A percentile compares a stretch with the other conserved stretches of the same genome.
phyloP scores from a whole-genome alignment of 2,888 invertebrate species.

The Lucinisca nassula region DNA sequence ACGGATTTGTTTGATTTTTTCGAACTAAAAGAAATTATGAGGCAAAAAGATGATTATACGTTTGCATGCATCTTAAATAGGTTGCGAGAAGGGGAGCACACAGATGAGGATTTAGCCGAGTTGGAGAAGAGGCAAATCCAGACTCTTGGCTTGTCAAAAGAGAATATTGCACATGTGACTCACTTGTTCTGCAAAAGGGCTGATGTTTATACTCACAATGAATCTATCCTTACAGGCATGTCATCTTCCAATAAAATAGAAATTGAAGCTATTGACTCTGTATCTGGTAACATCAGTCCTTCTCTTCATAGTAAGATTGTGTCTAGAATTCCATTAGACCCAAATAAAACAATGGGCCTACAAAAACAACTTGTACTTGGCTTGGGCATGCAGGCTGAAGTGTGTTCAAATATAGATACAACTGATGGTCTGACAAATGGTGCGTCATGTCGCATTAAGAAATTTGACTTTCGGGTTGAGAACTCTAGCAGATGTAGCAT shows the following conservation, averaged over 20 bases:
- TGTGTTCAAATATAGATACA: conserved; percentile 59
- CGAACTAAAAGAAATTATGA: background rate
- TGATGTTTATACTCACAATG: too few species aligned
- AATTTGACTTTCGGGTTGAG: conserved; percentile 50
- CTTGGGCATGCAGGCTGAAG: conserved; percentile 40
- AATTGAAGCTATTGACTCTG: conserved; percentile 48
- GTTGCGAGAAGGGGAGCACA: background rate
- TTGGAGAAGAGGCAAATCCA: background rate
- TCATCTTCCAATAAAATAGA: conserved; percentile 1
- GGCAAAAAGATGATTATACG: background rate
- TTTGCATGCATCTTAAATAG: background rate
- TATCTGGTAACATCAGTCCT: conserved; percentile 33
- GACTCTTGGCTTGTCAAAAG: background rate
- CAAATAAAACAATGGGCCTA: conserved; percentile 58
- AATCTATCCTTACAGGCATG: too few species aligned
- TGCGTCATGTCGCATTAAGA: conserved; percentile 48
- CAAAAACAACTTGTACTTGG: conserved; percentile 36
- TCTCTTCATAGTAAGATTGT: conserved; percentile 16
- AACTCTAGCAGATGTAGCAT: conserved; percentile 30
- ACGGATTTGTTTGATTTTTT: background rate
- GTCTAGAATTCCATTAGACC: conserved; percentile 56
- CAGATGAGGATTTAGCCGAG: background rate
- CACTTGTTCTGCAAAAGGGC: background rate
- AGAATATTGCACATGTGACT: background rate
- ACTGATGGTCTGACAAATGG: conserved; percentile 73